Evolutionary conservation across 2,888 invertebrate species (phyloP), one percentile per base, ranked within the genome.

Genomic region (Oligia strigilis): DNA sequence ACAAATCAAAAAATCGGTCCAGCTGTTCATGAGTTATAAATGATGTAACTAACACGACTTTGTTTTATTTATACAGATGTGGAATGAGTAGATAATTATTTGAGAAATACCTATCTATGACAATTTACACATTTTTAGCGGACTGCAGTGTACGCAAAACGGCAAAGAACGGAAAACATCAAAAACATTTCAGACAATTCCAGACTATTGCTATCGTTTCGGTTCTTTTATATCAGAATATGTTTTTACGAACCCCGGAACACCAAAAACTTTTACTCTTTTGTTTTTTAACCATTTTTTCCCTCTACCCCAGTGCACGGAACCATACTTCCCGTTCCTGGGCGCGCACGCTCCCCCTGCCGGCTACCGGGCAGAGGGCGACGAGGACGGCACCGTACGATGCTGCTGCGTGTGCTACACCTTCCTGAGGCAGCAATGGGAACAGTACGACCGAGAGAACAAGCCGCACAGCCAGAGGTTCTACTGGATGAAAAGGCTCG

Each of bases 401-500:
- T 98, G 98, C 80, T 99, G 99, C 96, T 98, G 98, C 94, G 98
- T 99, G 55, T 99, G 99, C 96, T 98, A 98, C 95, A 98, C 98
- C 75, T 97, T 99, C 92, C 97, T 99, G 67, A 97, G 98, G 78
- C 98, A 99, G 94, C 99, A 99, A 95, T 99, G 99, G 99, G 98
- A 99, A 91, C 98, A 98, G 85, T 98, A 98, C 94, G 99, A 99
- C 96, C 97, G 98, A 67, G 98, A 98, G 91, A 98, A 98, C 92
- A 98, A 98, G 89, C 99, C 99, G 0, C 98, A 99, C 94, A 97
- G 98, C 87, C 99, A 99, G 94, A 97, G 99, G 76, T 97, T 99
- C 92, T 99, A 99, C 93, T 99, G 99, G 98, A 97, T 99, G 96
- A 99, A 99, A 95, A 97, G 99, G 89, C 98, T 98, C 88, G 99